These are phyloP conservation scores for Sebastes hubbsi DNA, from an alignment of 2,797 vertebrate species.

Conservation along the genomic window DNA sequence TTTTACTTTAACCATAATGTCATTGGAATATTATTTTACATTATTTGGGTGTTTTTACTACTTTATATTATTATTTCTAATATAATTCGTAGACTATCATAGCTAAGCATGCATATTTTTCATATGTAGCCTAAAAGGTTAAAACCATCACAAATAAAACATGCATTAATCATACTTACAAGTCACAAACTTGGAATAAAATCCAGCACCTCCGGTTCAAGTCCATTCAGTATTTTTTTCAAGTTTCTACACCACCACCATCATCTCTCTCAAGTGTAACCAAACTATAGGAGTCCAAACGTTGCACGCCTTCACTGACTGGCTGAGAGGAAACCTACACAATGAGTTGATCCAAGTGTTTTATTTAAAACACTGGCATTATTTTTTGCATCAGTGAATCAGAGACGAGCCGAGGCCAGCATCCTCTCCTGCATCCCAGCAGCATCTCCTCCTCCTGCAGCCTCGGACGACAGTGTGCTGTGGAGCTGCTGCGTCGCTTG, in stretches of 20 bases:
- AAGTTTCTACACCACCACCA: constrained; percentile 19
- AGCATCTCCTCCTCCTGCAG: constrained; percentile 56
- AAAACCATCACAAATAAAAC: background rate
- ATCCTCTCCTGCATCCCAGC: constrained; percentile 41
- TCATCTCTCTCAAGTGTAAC: constrained; percentile 1
- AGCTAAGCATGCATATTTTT: background rate
- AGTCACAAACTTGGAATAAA: constrained; percentile 43
- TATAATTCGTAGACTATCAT: background rate
- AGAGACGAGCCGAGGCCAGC: constrained; percentile 39
- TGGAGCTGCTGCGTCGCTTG: constrained; percentile 62
- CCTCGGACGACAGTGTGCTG: constrained; percentile 64
- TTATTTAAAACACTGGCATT: constrained; percentile 7
- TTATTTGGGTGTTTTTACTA: background rate
- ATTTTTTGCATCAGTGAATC: constrained; percentile 32
- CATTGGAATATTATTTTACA: background rate
- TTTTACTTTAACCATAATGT: too few relatives aligned
- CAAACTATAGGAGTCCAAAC: constrained; percentile 54
- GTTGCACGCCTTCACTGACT: constrained; percentile 16
- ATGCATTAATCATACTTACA: constrained; percentile 67
- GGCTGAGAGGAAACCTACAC: constrained; percentile 19
- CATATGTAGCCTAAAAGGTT: background rate
- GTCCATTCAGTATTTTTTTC: constrained; percentile 44
- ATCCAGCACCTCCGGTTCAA: constrained; percentile 55
- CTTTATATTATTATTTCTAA: background rate
- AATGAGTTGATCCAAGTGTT: constrained; percentile 27